Conservation (phyloP, 2,888 invertebrate species). For the Thysanoteuthis rhombus region DNA sequence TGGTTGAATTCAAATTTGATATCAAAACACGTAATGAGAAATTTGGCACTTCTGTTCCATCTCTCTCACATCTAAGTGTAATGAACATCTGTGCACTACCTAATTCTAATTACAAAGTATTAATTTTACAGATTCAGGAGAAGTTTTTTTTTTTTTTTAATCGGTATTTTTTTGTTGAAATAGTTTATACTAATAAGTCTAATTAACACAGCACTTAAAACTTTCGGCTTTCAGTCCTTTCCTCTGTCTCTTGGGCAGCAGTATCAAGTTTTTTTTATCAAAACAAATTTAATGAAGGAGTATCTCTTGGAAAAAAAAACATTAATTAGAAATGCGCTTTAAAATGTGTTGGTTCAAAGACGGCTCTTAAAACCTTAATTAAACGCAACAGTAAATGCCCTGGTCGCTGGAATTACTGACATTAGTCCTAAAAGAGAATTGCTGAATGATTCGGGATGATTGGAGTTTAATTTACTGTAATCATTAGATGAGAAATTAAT, state of each 20-base stretch:
- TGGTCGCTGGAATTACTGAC: background rate
- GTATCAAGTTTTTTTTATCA: background rate
- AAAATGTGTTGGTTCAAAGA: background rate
- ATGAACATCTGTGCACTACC: no score
- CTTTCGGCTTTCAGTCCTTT: background rate
- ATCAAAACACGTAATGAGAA: no score
- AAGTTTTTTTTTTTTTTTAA: background rate
- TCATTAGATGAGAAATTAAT: background rate
- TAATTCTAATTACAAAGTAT: no score
- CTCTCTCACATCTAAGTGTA: no score
- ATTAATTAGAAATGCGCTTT: background rate
- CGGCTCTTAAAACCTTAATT: background rate
- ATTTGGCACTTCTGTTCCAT: no score
- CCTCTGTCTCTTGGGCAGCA: no score
- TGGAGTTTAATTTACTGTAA: background rate
- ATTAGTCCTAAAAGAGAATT: background rate
- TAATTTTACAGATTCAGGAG: no score
- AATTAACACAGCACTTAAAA: background rate
- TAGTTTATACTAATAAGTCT: background rate
- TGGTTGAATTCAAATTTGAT: no score
- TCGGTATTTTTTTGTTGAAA: background rate
- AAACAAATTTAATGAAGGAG: background rate
- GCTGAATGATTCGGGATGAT: background rate
- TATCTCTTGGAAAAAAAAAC: background rate
- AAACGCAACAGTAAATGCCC: background rate